Base-by-base conservation (phyloP, 37 sponge, comb jelly and placozoan species). In the Cliona cf. orientalis region DNA sequence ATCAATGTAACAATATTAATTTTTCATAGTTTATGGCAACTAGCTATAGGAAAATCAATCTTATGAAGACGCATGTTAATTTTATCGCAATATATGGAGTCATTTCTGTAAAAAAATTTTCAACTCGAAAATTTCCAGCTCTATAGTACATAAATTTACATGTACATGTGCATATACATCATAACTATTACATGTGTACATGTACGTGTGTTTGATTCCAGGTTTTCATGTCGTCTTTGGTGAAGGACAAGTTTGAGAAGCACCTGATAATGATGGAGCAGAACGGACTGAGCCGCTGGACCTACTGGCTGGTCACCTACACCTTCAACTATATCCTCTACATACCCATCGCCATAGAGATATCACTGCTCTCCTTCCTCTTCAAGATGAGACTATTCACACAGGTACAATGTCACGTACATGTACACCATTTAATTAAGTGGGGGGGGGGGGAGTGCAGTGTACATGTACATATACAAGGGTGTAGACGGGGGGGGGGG, bases 201-300 rank as follows among this genome's bases (percentile, higher is more conserved):
- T 74, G 33, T 74, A 1, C 34, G n/a, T n/a, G n/a, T n/a, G n/a
- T n/a, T n/a, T n/a, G n/a, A n/a, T 34, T 46, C 4, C 66, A 87
- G 89, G 83, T 94, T 3, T 84, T 79, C 58, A 87, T 94, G 58
- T 31, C 84, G 1, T 44, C 72, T 31, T 40, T 94, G 5, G 91
- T 94, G 34, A 86, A 90, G 67, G 91, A 90, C 72, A 90, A 79
- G 35, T 41, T 36, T 19, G 91, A 88, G 79, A 86, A 83, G 71
- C 91, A 94, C 46, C 55, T 91, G 43, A 94, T 94, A 60, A 94
- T 94, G 91, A 94, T 94, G 91, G 89, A 94, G 29, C 89, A 90
- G 86, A 93, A 86, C 37, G 94, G 93, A 5, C 64, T 92, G 46
- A 57, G 56, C 66, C 69, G 93, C 21, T 65, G 55, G 69, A 88